phyloP scores from a whole-genome alignment of 2,113 vertebrate species.

The Prinia subflava region DNA sequence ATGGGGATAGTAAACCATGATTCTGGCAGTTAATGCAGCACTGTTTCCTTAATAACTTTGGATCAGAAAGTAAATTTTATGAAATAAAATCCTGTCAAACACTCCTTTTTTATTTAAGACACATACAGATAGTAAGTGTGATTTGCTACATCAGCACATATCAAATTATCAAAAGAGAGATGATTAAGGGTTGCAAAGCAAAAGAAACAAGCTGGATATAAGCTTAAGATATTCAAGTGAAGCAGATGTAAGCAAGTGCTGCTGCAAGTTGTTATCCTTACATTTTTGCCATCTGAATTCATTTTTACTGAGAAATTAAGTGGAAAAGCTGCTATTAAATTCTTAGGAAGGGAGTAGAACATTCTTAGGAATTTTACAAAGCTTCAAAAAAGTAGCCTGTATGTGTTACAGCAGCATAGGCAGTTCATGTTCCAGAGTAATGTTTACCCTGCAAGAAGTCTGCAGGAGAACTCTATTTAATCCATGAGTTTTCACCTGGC shows the following conservation, averaged over 20 bases:
- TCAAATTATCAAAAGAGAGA: not conserved
- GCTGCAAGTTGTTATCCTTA: not conserved
- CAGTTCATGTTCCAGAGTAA: not conserved
- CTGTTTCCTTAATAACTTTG: not conserved
- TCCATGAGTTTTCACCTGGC: not conserved
- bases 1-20: not conserved
- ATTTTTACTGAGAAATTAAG: not conserved
- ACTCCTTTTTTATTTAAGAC: not conserved
- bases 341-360: not conserved
- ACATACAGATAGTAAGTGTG: not conserved
- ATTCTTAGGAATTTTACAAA: not conserved
- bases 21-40: not conserved
- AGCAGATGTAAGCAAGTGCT: not conserved
- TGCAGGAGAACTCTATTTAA: not conserved
- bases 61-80: not conserved
- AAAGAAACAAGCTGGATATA: not conserved
- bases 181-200: not conserved
- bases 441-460: not conserved
- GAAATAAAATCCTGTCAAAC: not conserved
- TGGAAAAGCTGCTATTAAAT: not conserved
- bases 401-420: rapidly evolving
- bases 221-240: not conserved
- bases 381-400: not conserved
- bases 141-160: not conserved
- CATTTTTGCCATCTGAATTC: not conserved